A percentile compares a stretch with the other conserved stretches of the same genome.
phyloP scores from a whole-genome alignment of 1,140 invertebrate species.

The Anoplolepis gracilipes region DNA sequence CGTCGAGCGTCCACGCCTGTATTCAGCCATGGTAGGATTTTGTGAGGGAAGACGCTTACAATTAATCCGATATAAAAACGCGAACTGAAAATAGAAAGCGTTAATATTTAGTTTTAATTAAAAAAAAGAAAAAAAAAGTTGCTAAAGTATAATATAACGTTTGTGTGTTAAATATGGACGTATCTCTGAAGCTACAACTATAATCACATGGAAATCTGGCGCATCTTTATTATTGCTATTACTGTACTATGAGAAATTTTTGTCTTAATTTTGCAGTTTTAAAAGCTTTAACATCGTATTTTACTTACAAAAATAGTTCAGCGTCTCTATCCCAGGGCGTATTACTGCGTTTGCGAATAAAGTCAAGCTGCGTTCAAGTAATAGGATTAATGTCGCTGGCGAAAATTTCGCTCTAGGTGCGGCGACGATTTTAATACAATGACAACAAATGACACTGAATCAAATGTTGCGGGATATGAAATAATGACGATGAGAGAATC shows the following conservation, averaged over 20 bases:
- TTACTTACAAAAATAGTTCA: too few species aligned
- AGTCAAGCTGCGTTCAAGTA: constrained; percentile 13
- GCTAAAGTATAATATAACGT: not conserved
- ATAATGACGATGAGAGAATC: constrained; percentile 15
- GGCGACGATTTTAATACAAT: constrained; percentile 53
- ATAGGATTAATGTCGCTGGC: constrained; percentile 54
- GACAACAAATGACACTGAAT: constrained; percentile 60
- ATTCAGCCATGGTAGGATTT: not conserved
- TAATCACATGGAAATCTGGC: not conserved
- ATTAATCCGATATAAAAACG: constrained; percentile 7
- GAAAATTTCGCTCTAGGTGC: constrained; percentile 31
- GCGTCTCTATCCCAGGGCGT: not conserved
- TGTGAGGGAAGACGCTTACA: constrained; percentile 14
- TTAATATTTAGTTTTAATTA: not conserved
- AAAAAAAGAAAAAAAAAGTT: not conserved
- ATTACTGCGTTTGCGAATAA: constrained; percentile 35
- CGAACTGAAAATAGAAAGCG: not conserved
- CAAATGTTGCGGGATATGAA: not conserved
- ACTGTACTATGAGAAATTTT: not conserved
- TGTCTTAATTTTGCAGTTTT: constrained; percentile 11
- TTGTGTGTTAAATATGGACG: not conserved
- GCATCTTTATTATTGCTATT: constrained; percentile 7
- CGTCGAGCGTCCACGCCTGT: constrained; percentile 34
- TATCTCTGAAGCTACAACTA: constrained; percentile 12
- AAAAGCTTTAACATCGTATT: not conserved